A percentile compares a stretch with the other conserved stretches of the same genome.
These are phyloP conservation scores for Eubasilissa regina DNA, from an alignment of 1,140 invertebrate species.

Conservation along the genomic window DNA sequence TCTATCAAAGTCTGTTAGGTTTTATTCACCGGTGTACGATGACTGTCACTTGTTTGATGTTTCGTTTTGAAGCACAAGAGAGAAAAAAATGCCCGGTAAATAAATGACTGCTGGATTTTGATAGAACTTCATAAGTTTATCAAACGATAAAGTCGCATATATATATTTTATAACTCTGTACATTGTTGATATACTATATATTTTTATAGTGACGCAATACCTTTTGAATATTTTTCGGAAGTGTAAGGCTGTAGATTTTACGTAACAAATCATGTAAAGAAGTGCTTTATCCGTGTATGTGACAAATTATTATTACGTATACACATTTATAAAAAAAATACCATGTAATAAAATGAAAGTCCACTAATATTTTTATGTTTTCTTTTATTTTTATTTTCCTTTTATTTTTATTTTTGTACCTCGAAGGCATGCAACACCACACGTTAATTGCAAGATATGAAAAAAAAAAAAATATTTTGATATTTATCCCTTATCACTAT, in stretches of 20 bases:
- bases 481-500: too few species aligned
- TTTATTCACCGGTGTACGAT: too few species aligned
- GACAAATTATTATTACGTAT: conserved; percentile 24
- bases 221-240: conserved; percentile 3
- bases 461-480: too few species aligned
- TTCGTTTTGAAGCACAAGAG: too few species aligned
- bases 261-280: background rate
- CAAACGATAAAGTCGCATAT: background rate
- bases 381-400: conserved; percentile 1
- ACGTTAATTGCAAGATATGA: too few species aligned
- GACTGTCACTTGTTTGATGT: too few species aligned
- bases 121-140: too few species aligned
- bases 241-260: background rate
- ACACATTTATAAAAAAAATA: conserved; percentile 15
- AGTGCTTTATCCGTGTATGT: conserved; percentile 19
- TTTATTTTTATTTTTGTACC: background rate
- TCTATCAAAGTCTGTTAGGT: too few species aligned
- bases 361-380: conserved; percentile 34
- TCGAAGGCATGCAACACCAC: too few species aligned
- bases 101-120: too few species aligned
- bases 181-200: conserved; percentile 31
- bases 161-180: conserved; percentile 36
- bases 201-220: conserved; percentile 18
- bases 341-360: conserved; percentile 13
- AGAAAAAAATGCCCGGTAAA: too few species aligned